Percentiles rank a stretch among this genome's conserved stretches.
These are phyloP conservation scores for Trachythela sp. DNA, from an alignment of 64 coral and sea anemone species.

Conservation along the genomic window DNA sequence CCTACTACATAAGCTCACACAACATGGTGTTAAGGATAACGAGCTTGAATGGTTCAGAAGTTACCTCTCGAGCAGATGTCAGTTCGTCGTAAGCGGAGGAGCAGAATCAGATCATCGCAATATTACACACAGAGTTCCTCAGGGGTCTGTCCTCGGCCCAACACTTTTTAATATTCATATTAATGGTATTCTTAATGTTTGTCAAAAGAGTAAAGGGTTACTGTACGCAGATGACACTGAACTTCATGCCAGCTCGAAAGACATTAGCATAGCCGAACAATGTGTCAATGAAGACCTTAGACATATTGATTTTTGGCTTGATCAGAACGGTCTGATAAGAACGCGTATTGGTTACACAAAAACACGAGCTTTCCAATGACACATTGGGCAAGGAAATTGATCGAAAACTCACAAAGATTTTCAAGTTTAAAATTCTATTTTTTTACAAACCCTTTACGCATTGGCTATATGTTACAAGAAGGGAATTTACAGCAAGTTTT, in stretches of 20 bases:
- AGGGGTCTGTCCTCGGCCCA: conserved; percentile 28
- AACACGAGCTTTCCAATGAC: too few species aligned
- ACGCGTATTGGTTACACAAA: too few species aligned
- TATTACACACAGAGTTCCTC: conserved; percentile 26
- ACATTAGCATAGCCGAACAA: conserved; percentile 5
- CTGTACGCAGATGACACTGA: not conserved
- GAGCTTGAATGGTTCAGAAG: conserved; percentile 34
- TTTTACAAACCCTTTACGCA: too few species aligned
- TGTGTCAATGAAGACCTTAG: not conserved
- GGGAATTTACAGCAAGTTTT: too few species aligned
- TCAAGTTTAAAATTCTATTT: too few species aligned
- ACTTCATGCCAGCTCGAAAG: not conserved
- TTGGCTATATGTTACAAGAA: too few species aligned
- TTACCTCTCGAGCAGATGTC: not conserved
- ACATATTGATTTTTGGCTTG: not conserved
- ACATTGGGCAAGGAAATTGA: too few species aligned
- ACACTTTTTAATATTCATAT: conserved; percentile 37
- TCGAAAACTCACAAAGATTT: too few species aligned
- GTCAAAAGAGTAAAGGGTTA: not conserved
- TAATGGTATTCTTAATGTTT: conserved; percentile 1
- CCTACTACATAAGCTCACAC: conserved; percentile 20
- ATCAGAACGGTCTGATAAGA: not conserved
- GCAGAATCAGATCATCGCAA: not conserved
- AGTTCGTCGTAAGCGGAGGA: not conserved
- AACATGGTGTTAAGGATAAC: conserved; percentile 30